These are phyloP conservation scores for Nebria brevicollis DNA, from an alignment of 2,888 invertebrate species.

Conservation along the genomic window DNA sequence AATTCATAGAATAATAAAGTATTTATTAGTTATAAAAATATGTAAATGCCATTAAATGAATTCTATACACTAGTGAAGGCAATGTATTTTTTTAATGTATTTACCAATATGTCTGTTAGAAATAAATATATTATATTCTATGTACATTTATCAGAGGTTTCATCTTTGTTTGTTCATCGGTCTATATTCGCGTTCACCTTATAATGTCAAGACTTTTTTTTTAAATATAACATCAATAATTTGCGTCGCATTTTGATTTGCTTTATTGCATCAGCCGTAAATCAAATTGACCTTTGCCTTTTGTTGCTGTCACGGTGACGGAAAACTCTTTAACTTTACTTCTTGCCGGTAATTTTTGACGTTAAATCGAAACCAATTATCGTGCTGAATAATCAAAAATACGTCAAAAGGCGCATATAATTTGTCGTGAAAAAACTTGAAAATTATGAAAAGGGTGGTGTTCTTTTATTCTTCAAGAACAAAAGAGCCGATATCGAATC, in stretches of 20 bases:
- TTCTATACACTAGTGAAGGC: too few species aligned
- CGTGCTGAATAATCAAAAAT: background rate
- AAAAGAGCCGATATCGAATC: background rate
- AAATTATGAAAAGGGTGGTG: background rate
- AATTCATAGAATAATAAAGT: too few species aligned
- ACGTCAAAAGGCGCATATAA: background rate
- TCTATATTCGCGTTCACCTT: too few species aligned
- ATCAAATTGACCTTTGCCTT: background rate
- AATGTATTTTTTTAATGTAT: too few species aligned
- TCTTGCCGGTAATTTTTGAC: background rate
- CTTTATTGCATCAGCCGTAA: background rate
- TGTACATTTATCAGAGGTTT: too few species aligned
- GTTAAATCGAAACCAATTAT: background rate
- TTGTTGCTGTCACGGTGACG: background rate
- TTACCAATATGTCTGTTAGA: too few species aligned
- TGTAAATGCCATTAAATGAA: too few species aligned
- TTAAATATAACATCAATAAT: background rate
- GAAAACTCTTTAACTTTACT: background rate
- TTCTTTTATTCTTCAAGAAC: background rate
- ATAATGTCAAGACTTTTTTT: too few species aligned
- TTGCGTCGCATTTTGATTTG: background rate
- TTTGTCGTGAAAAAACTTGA: background rate
- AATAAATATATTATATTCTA: too few species aligned
- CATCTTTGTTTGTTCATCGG: too few species aligned
- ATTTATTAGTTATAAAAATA: too few species aligned